Evolutionary conservation across 92 coral and sea anemone genomes (phyloP).

Genomic region (Zoanthus sociatus): DNA sequence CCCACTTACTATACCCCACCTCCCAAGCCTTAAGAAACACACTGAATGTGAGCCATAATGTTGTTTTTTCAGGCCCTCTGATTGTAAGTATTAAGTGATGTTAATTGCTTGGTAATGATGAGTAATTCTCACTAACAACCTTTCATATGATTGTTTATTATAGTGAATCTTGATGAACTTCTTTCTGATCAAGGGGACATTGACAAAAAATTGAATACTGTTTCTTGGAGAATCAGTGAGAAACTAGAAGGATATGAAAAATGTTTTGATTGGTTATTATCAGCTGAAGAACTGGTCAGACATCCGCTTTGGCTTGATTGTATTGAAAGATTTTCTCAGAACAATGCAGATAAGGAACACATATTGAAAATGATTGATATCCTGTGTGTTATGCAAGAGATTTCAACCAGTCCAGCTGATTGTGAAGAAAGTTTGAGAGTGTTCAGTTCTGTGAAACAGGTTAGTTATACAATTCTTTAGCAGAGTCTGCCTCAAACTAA

Average conservation of each 20-base stretch:
- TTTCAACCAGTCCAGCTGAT: slow-evolving; percentile 13
- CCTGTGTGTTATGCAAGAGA: slow-evolving; percentile 74
- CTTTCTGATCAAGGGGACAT: slow-evolving; percentile 61
- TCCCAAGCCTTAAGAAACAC: no score
- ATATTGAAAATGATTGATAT: slow-evolving; percentile 76
- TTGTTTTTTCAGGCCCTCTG: no score
- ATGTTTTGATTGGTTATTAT: slow-evolving; percentile 83
- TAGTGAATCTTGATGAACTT: slow-evolving; percentile 57
- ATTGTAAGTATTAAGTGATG: no score
- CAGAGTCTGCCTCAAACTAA: neutral
- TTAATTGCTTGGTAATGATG: no score
- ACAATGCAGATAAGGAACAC: slow-evolving; percentile 59
- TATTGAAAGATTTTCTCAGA: slow-evolving; percentile 59
- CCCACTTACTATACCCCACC: no score
- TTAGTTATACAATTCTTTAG: neutral
- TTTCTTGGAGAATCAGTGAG: slow-evolving; percentile 62
- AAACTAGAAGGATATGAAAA: slow-evolving; percentile 74
- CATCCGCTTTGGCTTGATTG: slow-evolving; percentile 75
- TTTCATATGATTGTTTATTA: neutral
- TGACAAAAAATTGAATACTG: slow-evolving; percentile 62
- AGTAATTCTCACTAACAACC: no score
- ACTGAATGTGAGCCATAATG: no score
- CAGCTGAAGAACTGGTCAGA: slow-evolving; percentile 75
- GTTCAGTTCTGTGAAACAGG: slow-evolving; percentile 24
- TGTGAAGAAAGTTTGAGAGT: neutral